phyloP scores from a whole-genome alignment of 2,888 invertebrate genomes.

The Ceriagrion tenellum region DNA sequence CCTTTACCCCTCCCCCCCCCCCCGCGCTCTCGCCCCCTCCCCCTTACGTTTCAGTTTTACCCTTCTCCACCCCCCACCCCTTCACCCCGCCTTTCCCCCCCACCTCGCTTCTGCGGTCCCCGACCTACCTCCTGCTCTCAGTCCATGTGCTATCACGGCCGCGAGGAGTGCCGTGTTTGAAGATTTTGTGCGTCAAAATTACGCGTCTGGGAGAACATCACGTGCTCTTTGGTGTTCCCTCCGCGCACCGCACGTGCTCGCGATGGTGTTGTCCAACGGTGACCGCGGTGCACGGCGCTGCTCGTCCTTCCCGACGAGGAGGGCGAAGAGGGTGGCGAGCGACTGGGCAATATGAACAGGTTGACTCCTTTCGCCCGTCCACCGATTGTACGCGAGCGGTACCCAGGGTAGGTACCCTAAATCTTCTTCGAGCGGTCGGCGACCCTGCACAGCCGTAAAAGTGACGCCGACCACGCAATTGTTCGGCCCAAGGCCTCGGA shows the following conservation, averaged over 20 bases:
- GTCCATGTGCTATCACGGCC: constrained; percentile 57
- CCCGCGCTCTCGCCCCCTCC: not conserved
- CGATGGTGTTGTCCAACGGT: not conserved
- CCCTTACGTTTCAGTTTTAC: not conserved
- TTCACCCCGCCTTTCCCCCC: not conserved
- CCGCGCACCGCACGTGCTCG: not conserved
- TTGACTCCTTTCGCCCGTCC: not conserved
- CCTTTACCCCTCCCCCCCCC: constrained; percentile 14
- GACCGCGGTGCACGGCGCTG: not conserved
- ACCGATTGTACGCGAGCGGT: too few relatives aligned
- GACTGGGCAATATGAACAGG: not conserved
- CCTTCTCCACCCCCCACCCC: not conserved
- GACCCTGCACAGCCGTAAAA: not conserved
- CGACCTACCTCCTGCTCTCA: constrained; percentile 62
- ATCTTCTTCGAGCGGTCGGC: not conserved
- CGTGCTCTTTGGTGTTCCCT: not conserved
- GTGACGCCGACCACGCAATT: not conserved
- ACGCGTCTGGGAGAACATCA: not conserved
- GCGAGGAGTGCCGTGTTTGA: too few relatives aligned
- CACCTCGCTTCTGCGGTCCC: not conserved
- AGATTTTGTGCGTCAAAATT: not conserved
- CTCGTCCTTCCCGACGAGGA: too few relatives aligned
- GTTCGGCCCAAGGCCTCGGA: not conserved
- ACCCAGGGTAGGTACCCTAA: too few relatives aligned
- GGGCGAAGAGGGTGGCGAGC: too few relatives aligned